Base-by-base conservation (phyloP, 2,888 invertebrate species). In the Agrotis puta region DNA sequence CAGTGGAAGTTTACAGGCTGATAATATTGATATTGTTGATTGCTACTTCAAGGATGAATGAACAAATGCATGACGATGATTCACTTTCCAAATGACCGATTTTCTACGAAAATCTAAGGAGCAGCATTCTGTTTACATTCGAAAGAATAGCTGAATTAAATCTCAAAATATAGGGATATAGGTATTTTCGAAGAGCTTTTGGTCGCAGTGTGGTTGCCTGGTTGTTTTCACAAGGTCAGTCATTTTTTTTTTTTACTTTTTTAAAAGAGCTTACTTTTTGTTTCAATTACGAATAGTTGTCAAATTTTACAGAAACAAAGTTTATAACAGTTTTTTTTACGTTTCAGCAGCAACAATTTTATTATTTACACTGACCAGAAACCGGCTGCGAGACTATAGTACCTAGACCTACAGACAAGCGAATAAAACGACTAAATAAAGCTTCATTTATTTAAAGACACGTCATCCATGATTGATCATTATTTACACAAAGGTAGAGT, bases 51-150 rank as follows among this genome's bases (percentile, higher is more conserved):
- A 77, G 24, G n/a, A 56, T 68, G 43, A 33, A 22, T 50, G 33
- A 50, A 57, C 50, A 69, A 68, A 56, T 56, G 39, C 33, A 54
- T 74, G 54, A 74, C n/a, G 54, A 33, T 56, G 56, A 56, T 33
- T 70, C 74, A 56, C 24, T 54, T 33, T 1, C 24, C 20, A 57
- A 77, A 20, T 47, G 50, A n/a, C 9, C 6, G 24, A 66, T 75
- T 53, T 75, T 75, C 39, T 43, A 22, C 13, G 47, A 67, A 76
- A 76, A 66, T 48, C 16, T 22, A 65, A 75, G 48, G 39, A 47
- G 24, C 18, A 13, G 9, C 13, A 16, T 53, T 51, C 18, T 57
- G 62, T 71, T 70, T 77, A 43, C 18, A 22, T 74, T 51, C 24
- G n/a, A 11, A 47, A 54, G 14, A 56, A 53, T 59, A 47, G 11